Conservation (phyloP, 1,140 invertebrate genomes). For the Calephelis nemesis region DNA sequence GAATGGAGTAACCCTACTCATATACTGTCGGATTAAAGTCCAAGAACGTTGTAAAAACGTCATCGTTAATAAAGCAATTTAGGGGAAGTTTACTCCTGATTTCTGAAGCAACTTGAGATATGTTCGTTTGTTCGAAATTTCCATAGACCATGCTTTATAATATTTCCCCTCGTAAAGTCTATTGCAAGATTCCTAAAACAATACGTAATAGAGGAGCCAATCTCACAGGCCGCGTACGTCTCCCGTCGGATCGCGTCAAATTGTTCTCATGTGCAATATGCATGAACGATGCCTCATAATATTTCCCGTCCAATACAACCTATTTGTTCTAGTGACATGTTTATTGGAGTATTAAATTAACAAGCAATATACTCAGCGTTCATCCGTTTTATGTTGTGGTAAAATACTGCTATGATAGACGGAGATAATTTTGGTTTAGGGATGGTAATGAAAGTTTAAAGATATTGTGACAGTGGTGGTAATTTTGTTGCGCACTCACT, state of each 20-base stretch:
- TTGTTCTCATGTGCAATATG: constrained; percentile 5
- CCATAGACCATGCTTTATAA: no score
- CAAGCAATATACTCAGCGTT: constrained; percentile 4
- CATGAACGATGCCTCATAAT: constrained; percentile 16
- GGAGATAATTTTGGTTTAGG: no score
- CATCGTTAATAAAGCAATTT: no score
- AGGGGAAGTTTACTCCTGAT: no score
- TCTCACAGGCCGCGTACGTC: constrained; percentile 3
- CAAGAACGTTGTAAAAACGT: no score
- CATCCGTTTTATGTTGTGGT: background rate
- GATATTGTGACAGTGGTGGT: no score
- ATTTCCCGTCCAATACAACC: constrained; percentile 12
- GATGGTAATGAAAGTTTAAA: no score
- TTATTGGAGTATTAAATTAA: constrained; percentile 17
- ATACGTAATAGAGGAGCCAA: constrained; percentile 1
- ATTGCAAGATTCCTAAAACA: background rate
- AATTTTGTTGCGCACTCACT: no score
- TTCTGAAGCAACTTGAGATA: no score
- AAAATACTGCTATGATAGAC: background rate
- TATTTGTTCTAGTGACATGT: constrained; percentile 18
- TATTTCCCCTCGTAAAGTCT: background rate
- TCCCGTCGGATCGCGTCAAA: constrained; percentile 6
- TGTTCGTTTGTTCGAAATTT: no score
- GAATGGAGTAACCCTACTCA: no score
- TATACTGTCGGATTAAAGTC: no score